A percentile compares a stretch with the other conserved stretches of the same genome.
Conservation (phyloP, 2,888 invertebrate genomes). For the Eilema caniola region DNA sequence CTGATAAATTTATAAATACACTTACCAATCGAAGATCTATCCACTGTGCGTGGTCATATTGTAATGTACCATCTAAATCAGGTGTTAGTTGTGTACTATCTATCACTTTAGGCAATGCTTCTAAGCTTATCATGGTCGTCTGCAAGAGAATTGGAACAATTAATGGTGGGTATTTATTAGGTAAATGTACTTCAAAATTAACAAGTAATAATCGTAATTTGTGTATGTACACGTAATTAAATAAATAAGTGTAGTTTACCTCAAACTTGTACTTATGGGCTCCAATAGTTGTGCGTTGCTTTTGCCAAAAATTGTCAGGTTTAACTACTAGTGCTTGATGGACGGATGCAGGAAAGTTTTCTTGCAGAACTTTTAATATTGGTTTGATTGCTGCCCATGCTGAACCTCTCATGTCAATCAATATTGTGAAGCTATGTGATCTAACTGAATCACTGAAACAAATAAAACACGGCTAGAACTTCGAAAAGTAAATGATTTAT, state of each 20-base stretch:
- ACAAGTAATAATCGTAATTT: no score
- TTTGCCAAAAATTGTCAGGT: slow-evolving; percentile 99
- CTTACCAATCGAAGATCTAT: slow-evolving; percentile 94
- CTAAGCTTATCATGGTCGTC: slow-evolving; percentile 98
- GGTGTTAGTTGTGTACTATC: slow-evolving; percentile 96
- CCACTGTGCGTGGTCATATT: slow-evolving; percentile 99
- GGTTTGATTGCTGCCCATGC: slow-evolving; percentile 99
- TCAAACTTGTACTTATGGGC: slow-evolving; percentile 99
- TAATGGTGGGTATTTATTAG: no score
- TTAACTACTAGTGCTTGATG: slow-evolving; percentile 99
- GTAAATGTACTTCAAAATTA: no score
- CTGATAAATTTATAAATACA: slow-evolving; percentile 26
- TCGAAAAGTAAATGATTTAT: not conserved
- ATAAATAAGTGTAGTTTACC: slow-evolving; percentile 81
- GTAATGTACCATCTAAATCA: slow-evolving; percentile 97
- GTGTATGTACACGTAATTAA: not conserved
- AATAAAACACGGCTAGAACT: slow-evolving; percentile 25
- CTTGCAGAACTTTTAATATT: slow-evolving; percentile 98
- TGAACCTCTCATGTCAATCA: slow-evolving; percentile 99
- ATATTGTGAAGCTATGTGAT: slow-evolving; percentile 96
- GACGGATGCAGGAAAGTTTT: slow-evolving; percentile 97
- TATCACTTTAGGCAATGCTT: slow-evolving; percentile 96
- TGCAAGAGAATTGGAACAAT: slow-evolving; percentile 76
- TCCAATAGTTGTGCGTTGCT: slow-evolving; percentile 98
- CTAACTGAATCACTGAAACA: slow-evolving; percentile 93